Conservation (phyloP, 2,888 invertebrate genomes). For the Rhabditoides inermis region DNA sequence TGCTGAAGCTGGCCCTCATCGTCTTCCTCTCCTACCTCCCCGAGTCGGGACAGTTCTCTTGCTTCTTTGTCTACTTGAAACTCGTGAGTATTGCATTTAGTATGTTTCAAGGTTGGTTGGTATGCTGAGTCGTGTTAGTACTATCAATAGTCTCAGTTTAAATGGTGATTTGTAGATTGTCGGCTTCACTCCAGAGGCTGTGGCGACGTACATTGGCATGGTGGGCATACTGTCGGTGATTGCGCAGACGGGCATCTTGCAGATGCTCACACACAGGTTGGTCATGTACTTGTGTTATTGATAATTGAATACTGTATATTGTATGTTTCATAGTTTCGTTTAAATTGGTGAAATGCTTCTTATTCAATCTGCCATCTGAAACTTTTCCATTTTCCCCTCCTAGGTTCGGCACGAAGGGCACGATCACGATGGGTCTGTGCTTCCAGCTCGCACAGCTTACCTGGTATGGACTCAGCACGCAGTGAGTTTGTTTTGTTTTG, state of each 20-base stretch:
- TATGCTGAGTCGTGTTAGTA: not conserved
- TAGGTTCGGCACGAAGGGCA: conserved; percentile 79
- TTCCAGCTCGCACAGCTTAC: conserved; percentile 93
- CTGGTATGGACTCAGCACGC: conserved; percentile 59
- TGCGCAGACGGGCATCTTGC: conserved; percentile 66
- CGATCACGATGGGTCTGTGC: conserved; percentile 88
- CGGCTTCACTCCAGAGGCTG: conserved; percentile 87
- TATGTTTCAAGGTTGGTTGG: conserved; percentile 1
- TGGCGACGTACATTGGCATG: conserved; percentile 92
- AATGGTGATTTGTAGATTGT: conserved; percentile 63
- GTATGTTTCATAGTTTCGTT: too few relatives aligned
- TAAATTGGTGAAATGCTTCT: too few relatives aligned
- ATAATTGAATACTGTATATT: too few relatives aligned
- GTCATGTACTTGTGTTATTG: too few relatives aligned
- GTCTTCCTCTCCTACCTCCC: conserved; percentile 95
- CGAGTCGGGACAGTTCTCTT: conserved; percentile 93
- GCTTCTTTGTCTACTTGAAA: conserved; percentile 96
- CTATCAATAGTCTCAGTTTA: conserved; percentile 3
- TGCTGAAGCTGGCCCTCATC: conserved; percentile 88
- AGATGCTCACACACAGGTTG: conserved; percentile 58
- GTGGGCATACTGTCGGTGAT: conserved; percentile 90
- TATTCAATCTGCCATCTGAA: too few relatives aligned
- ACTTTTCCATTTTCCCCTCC: not conserved
- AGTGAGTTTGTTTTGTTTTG: conserved; percentile 16
- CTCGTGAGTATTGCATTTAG: conserved; percentile 67